phyloP scores from a whole-genome alignment of 2,888 invertebrate genomes.

The Holacanthella duospinosa region DNA sequence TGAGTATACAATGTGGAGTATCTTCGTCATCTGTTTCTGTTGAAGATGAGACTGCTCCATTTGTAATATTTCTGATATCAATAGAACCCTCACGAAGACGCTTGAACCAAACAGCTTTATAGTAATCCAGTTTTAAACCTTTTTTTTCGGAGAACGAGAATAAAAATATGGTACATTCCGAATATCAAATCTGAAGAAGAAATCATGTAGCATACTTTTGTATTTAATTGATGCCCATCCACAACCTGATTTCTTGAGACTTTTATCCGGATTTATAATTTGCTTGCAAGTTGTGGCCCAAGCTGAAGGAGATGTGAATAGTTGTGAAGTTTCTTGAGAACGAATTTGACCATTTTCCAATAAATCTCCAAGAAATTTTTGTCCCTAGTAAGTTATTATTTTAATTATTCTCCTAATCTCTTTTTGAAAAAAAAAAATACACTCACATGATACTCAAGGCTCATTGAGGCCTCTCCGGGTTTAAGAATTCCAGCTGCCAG shows the following conservation, averaged over 20 bases:
- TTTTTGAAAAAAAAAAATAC: not conserved
- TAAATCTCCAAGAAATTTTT: conserved; percentile 78
- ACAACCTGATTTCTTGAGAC: conserved; percentile 62
- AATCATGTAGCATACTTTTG: conserved; percentile 46
- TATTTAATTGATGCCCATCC: conserved; percentile 70
- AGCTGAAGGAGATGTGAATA: conserved; percentile 79
- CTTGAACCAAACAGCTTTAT: conserved; percentile 73
- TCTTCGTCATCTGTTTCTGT: conserved; percentile 32
- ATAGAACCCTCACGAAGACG: conserved; percentile 42
- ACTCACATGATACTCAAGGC: conserved; percentile 75
- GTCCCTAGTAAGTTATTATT: conserved; percentile 52
- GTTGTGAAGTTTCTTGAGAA: conserved; percentile 74
- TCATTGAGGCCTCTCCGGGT: conserved; percentile 71
- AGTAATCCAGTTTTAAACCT: conserved; percentile 65
- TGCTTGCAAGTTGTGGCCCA: conserved; percentile 89
- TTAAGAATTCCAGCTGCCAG: conserved; percentile 62
- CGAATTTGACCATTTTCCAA: conserved; percentile 76
- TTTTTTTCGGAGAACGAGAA: too few species aligned
- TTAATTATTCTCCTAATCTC: not conserved
- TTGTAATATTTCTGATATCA: conserved; percentile 36
- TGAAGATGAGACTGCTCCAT: conserved; percentile 33
- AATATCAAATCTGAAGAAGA: not conserved
- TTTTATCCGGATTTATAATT: conserved; percentile 77
- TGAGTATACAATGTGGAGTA: conserved; percentile 34
- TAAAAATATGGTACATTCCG: not conserved